Evolutionary conservation across 2,888 invertebrate species (phyloP).

Genomic region (Drosophila ustulata): DNA sequence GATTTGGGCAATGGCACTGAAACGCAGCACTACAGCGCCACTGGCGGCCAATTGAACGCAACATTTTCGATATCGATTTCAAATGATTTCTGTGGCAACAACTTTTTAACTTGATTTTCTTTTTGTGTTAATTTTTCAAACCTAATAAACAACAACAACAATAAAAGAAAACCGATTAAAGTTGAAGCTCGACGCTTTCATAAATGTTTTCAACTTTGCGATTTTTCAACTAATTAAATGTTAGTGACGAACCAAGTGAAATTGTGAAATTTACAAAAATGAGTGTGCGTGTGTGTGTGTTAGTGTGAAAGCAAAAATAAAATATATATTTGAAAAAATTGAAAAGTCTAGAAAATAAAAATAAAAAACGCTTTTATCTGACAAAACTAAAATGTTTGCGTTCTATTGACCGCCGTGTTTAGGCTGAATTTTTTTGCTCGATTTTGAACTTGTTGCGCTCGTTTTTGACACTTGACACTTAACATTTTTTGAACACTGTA

Average conservation of each 20-base stretch:
- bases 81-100: constrained; percentile 48
- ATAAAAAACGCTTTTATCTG: not conserved
- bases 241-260: constrained; percentile 53
- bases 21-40: constrained; percentile 75
- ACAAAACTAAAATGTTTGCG: constrained; percentile 60
- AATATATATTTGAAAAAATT: not conserved
- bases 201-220: constrained; percentile 26
- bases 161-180: constrained; percentile 83
- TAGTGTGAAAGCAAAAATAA: constrained; percentile 27
- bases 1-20: constrained; percentile 60
- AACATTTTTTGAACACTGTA: constrained; percentile 22
- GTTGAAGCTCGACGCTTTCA: constrained; percentile 30
- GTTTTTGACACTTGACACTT: constrained; percentile 42
- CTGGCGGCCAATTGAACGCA: constrained; percentile 83
- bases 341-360: constrained; percentile 5
- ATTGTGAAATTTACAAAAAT: constrained; percentile 50
- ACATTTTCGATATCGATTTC: constrained; percentile 72
- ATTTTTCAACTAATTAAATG: constrained; percentile 47
- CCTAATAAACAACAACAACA: constrained; percentile 84
- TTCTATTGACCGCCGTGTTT: constrained; percentile 73
- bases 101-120: constrained; percentile 31
- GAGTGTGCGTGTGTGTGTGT: constrained; percentile 21
- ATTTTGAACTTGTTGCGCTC: not conserved
- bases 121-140: constrained; percentile 52
- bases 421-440: constrained; percentile 19